Evolutionary conservation across 1,140 invertebrate species (phyloP).

Genomic region (Pseudomyrmex cubaensis): DNA sequence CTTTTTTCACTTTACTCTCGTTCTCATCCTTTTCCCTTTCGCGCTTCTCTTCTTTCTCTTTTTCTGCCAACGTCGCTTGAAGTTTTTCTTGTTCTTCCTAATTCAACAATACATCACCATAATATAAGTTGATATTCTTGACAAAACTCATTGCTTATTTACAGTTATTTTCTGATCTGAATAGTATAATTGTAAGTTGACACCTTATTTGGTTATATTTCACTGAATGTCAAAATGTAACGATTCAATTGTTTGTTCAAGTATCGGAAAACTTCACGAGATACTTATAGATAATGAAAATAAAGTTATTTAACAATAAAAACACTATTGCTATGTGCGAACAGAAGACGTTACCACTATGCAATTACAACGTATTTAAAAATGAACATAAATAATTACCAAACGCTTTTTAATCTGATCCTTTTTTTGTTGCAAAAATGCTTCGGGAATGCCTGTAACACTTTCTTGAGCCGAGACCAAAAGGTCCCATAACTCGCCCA

Average conservation of each 20-base stretch:
- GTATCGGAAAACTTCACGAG: constrained; percentile 54
- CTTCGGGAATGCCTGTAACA: constrained; percentile 96
- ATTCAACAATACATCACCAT: constrained; percentile 54
- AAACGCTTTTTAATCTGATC: constrained; percentile 96
- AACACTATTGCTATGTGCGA: background rate
- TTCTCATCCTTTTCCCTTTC: constrained; percentile 84
- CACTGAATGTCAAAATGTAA: constrained; percentile 62
- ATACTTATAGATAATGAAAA: background rate
- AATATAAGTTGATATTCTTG: constrained; percentile 3
- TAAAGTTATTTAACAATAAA: background rate
- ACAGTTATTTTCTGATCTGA: background rate
- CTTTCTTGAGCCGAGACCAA: constrained; percentile 98
- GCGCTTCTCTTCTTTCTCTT: constrained; percentile 85
- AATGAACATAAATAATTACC: constrained; percentile 83
- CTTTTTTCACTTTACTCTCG: constrained; percentile 83
- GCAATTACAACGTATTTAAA: background rate
- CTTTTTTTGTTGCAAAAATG: constrained; percentile 97
- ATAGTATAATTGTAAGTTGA: constrained; percentile 35
- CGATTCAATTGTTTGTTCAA: constrained; percentile 62
- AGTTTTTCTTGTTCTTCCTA: constrained; percentile 91
- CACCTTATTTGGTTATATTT: constrained; percentile 43
- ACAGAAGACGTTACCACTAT: background rate
- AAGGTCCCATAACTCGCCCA: constrained; percentile 98
- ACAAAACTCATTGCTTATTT: constrained; percentile 16
- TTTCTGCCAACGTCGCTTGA: constrained; percentile 86